These are phyloP conservation scores for Enteromius paludinosus DNA, from an alignment of 2,797 vertebrate species.

Conservation along the genomic window DNA sequence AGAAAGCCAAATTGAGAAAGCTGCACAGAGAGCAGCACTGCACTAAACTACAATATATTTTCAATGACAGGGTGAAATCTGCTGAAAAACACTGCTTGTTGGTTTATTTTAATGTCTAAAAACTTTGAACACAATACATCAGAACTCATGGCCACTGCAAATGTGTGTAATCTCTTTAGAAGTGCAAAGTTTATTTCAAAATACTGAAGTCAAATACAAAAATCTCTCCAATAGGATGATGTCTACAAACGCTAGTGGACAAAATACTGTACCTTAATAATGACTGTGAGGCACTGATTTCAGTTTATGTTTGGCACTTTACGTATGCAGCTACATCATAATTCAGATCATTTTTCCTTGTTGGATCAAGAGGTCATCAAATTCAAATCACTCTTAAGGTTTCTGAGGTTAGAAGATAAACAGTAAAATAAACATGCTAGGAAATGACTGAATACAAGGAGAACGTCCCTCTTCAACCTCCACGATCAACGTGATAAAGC, in stretches of 20 bases:
- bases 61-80: not conserved
- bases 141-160: not conserved
- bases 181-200: not conserved
- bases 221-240: not conserved
- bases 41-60: not conserved
- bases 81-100: not conserved
- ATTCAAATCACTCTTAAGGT: conserved; percentile 27
- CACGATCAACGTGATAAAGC: conserved; percentile 8
- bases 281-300: not conserved
- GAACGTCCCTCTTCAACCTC: conserved; percentile 17
- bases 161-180: not conserved
- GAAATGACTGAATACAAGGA: conserved; percentile 11
- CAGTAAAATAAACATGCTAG: conserved; percentile 40
- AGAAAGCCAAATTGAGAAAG: not conserved
- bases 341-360: conserved; percentile 10
- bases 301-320: not conserved
- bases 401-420: conserved; percentile 40
- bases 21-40: not conserved
- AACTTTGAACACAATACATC: not conserved
- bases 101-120: not conserved
- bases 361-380: not conserved
- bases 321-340: conserved; percentile 9
- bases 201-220: not conserved
- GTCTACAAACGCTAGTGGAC: not conserved
- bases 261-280: not conserved